Base-by-base conservation (phyloP, 1,140 invertebrate species). In the Bombus huntii region DNA sequence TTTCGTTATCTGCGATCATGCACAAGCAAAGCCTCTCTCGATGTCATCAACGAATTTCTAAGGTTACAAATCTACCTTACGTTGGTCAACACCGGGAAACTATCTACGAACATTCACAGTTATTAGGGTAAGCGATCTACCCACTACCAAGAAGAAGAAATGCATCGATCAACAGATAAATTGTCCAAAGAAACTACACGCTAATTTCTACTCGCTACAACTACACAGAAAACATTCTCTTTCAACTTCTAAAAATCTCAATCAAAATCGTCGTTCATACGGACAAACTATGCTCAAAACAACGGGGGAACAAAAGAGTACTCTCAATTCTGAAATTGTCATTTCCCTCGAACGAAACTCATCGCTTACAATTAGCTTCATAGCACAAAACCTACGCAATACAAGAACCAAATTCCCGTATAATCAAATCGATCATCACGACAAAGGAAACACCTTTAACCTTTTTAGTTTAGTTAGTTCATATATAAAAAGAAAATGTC, bases 1-100 rank as follows among this genome's bases (percentile, higher is more conserved):
- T 72, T 42, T 62, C n/a, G 73, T 34, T 12, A n/a, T 42, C 18
- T 10, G 34, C 57, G 8, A 22, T 47, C 72, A 83, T 83, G 80
- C 81, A 59, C 70, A 12, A 73, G 47, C 47, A 72, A 53, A 53
- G 66, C 25, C 9, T 44, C 9, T 18, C 37, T 70, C 70, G 25
- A 34, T 1, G 28, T 42, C 5, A 2, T 42, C 39, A n/a, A n/a
- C 28, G 37, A 42, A 72, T 39, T 71, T 28, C 12, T 6, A 28
- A 28, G 10, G 12, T 39, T 39, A 9, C 25, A 71, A 28, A 39
- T 71, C 37, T 71, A 71, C 12, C 47, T 53, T 53, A 53, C 47
- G 47, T 53, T 53, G 47, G 18, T 53, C 37, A 71, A 39, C 25
- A 39, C 37, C 68, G 25, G 37, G 22, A 28, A 28, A 72, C 12